Percentiles rank a stretch among this genome's conserved stretches.
Evolutionary conservation across 2,113 vertebrate genomes (phyloP).

Genomic region (Chunga burmeisteri): DNA sequence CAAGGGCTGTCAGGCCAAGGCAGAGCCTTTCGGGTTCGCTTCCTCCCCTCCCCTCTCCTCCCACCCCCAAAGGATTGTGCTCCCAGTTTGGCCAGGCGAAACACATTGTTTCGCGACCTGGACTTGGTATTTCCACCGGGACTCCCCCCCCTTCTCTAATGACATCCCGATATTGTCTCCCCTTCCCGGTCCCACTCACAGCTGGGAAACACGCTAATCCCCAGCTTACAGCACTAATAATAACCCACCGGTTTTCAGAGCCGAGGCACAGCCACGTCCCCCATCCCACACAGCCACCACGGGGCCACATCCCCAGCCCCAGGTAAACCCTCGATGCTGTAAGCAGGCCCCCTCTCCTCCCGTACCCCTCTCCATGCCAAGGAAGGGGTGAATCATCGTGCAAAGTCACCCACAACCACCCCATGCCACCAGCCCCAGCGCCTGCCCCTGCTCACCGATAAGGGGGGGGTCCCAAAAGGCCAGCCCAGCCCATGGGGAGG

Average conservation of each 20-base stretch:
- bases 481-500: accelerated
- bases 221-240: slow-evolving; percentile 21
- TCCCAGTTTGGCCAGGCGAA: not conserved
- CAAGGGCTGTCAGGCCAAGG: not conserved
- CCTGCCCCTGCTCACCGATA: not conserved
- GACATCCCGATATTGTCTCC: slow-evolving; percentile 69
- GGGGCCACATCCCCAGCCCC: not conserved
- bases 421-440: not conserved
- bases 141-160: slow-evolving; percentile 45
- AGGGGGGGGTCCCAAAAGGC: not conserved
- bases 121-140: slow-evolving; percentile 48
- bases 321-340: not conserved
- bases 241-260: not conserved
- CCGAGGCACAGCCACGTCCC: not conserved
- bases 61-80: not conserved
- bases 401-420: not conserved
- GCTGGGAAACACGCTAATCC: slow-evolving; percentile 56
- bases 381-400: accelerated
- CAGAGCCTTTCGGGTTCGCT: not conserved
- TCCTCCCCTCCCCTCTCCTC: not conserved
- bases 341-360: not conserved
- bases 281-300: not conserved
- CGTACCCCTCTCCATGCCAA: not conserved
- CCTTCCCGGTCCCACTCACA: slow-evolving; percentile 54
- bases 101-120: slow-evolving; percentile 22